A percentile compares a stretch with the other conserved stretches of the same genome.
These are phyloP conservation scores for Aethina tumida DNA, from an alignment of 1,140 invertebrate species.

Conservation along the genomic window DNA sequence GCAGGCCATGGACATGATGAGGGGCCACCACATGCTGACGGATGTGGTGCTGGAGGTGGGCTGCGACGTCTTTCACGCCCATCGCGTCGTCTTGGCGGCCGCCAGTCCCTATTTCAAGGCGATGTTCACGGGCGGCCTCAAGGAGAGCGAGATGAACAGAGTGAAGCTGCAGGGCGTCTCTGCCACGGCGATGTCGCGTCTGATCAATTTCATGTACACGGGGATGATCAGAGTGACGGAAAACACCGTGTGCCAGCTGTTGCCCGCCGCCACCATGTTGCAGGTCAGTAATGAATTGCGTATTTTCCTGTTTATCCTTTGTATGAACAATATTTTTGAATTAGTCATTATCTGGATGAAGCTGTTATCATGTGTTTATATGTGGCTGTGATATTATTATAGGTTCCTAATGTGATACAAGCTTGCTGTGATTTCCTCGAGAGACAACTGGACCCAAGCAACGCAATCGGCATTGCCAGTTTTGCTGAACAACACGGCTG, in stretches of 20 bases:
- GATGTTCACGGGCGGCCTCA: constrained; percentile 84
- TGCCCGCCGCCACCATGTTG: constrained; percentile 89
- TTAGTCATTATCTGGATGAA: constrained; percentile 4
- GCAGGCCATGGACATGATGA: constrained; percentile 81
- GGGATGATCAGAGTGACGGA: constrained; percentile 82
- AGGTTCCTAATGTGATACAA: constrained; percentile 82
- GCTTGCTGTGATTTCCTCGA: constrained; percentile 85
- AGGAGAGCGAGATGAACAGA: constrained; percentile 76
- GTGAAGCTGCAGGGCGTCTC: constrained; percentile 81
- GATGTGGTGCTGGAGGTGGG: constrained; percentile 82
- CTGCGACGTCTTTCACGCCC: constrained; percentile 75
- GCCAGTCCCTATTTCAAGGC: constrained; percentile 93
- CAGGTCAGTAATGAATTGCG: constrained; percentile 48
- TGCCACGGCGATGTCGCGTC: constrained; percentile 70
- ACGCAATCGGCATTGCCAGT: constrained; percentile 85
- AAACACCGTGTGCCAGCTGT: constrained; percentile 77
- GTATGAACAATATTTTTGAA: background rate
- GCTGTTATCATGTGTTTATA: constrained; percentile 4
- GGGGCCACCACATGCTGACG: constrained; percentile 79
- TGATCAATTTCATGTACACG: constrained; percentile 87
- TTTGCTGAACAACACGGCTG: constrained; percentile 89
- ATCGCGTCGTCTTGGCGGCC: constrained; percentile 84
- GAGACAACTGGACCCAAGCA: constrained; percentile 82
- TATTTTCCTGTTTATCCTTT: constrained; percentile 9
- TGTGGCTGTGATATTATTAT: constrained; percentile 23